phyloP scores from a whole-genome alignment of 2,888 invertebrate species.

The Melanchra persicariae region DNA sequence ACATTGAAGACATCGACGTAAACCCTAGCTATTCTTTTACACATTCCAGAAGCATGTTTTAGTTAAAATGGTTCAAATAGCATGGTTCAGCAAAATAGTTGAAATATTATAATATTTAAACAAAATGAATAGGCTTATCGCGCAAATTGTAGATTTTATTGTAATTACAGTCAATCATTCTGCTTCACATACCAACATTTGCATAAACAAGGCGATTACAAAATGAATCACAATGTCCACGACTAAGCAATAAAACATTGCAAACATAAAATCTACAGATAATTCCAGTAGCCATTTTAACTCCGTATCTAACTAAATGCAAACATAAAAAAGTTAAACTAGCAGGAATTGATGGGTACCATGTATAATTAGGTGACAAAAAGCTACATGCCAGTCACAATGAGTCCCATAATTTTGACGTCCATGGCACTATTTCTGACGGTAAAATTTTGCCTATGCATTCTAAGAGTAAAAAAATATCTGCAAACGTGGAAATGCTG shows the following conservation, averaged over 20 bases:
- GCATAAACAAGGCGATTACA: conserved; percentile 31
- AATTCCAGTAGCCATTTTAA: neutral
- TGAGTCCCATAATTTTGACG: neutral
- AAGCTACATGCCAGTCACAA: neutral
- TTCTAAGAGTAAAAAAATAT: conserved; percentile 3
- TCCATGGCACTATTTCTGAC: neutral
- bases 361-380: conserved; percentile 19
- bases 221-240: conserved; percentile 22
- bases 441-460: neutral
- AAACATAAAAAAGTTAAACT: too few relatives aligned
- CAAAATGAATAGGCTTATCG: conserved; percentile 23
- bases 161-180: conserved; percentile 41
- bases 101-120: neutral
- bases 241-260: conserved; percentile 8
- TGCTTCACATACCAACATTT: conserved; percentile 35
- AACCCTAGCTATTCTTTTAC: neutral
- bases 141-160: conserved; percentile 33
- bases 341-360: too few relatives aligned
- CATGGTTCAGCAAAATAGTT: neutral
- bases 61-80: neutral
- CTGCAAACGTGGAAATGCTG: neutral
- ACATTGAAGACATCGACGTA: too few relatives aligned
- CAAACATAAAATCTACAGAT: neutral
- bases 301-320: neutral
- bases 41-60: neutral